Evolutionary conservation across 2,888 invertebrate species (phyloP).

Genomic region (Conops quadrifasciatus): DNA sequence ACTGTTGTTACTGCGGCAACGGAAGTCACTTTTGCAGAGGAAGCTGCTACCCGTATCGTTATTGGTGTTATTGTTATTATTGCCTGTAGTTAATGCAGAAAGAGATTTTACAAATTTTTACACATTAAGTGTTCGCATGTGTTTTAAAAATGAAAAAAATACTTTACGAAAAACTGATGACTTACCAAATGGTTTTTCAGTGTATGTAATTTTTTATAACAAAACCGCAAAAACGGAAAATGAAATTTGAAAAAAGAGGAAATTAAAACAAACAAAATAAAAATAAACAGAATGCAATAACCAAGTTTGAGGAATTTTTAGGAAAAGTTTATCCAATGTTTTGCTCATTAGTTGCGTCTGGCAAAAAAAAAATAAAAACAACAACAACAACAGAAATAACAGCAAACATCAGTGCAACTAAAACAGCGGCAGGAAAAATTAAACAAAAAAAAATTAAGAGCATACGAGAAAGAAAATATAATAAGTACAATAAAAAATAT

Average conservation of each 20-base stretch:
- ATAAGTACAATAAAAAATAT: no score
- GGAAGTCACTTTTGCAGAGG: no score
- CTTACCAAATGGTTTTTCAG: no score
- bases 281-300: no score
- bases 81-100: not conserved
- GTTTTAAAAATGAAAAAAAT: not conserved
- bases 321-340: not conserved
- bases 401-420: not conserved
- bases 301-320: not conserved
- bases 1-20: no score
- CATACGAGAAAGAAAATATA: no score
- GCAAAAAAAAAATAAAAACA: not conserved
- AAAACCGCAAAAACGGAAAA: not conserved
- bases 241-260: not conserved
- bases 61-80: not conserved
- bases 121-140: conserved; percentile 1
- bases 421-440: not conserved
- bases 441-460: no score
- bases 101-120: not conserved
- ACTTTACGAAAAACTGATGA: no score
- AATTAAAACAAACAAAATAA: no score
- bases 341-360: not conserved
- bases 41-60: no score
- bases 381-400: not conserved
- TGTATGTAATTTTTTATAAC: no score